Percentiles rank a stretch among this genome's conserved stretches.
Evolutionary conservation across 2,113 vertebrate species (phyloP).

Genomic region (rabbit (Oryctolagus cuniculus)): mOryCun1.1 NC_091432.1:56884001-56884500

Average conservation of each 20-base stretch:
- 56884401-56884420: not conserved
- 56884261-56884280: not conserved
- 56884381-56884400: conserved; percentile 5
- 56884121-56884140: too few species aligned
- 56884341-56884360: conserved; percentile 45
- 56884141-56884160: too few species aligned
- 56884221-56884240: not conserved
- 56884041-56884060: too few species aligned
- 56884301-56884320: conserved; percentile 23
- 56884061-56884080: too few species aligned
- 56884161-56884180: not conserved
- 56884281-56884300: conserved; percentile 13
- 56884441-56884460: conserved; percentile 5
- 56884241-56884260: conserved; percentile 18
- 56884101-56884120: too few species aligned
- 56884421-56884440: conserved; percentile 29
- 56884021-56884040: too few species aligned
- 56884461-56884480: not conserved
- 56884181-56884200: conserved; percentile 18
- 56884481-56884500: not conserved
- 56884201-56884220: not conserved
- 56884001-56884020: too few species aligned
- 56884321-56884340: conserved; percentile 22
- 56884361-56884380: conserved; percentile 20
- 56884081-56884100: too few species aligned